Percentiles rank a stretch among this genome's conserved stretches.
These are phyloP conservation scores for Oceanites oceanicus DNA, from an alignment of 2,113 vertebrate genomes.

Conservation along the genomic window DNA sequence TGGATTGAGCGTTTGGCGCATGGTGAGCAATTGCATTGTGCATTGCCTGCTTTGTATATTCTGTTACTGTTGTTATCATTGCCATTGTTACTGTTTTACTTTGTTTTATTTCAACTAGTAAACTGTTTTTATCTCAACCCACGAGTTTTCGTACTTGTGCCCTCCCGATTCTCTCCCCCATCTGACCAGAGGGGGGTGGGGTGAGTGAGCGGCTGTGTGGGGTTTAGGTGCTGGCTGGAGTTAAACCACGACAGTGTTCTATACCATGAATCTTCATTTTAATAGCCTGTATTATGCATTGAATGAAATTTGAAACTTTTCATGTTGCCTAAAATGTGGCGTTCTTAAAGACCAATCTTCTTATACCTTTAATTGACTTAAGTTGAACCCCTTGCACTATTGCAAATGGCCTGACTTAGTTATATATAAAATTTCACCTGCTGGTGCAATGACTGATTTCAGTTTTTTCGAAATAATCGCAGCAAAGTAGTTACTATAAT, in stretches of 20 bases:
- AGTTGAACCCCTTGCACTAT: conserved; percentile 4
- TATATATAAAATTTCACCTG: conserved; percentile 40
- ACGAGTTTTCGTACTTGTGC: too few relatives aligned
- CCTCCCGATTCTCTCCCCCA: too few relatives aligned
- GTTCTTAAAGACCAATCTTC: conserved; percentile 28
- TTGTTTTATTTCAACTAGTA: too few relatives aligned
- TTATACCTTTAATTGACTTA: conserved; percentile 29
- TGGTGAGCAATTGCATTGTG: too few relatives aligned
- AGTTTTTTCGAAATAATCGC: neutral
- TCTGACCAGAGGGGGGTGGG: too few relatives aligned
- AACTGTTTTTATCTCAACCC: too few relatives aligned
- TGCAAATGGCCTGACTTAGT: conserved; percentile 34
- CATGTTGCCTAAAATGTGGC: neutral
- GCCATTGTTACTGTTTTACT: too few relatives aligned
- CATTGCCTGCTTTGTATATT: too few relatives aligned
- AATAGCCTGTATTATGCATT: neutral
- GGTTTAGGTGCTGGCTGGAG: too few relatives aligned
- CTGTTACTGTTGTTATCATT: too few relatives aligned
- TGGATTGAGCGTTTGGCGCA: too few relatives aligned
- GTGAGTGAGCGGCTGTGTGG: too few relatives aligned
- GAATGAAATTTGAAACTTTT: conserved; percentile 39
- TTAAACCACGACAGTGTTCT: neutral
- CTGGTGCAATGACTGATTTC: neutral
- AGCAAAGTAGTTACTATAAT: neutral
- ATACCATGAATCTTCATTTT: neutral